Evolutionary conservation across 2,888 invertebrate species (phyloP), one percentile per base, ranked within the genome.

Genomic region (Tribolium freemani): DNA sequence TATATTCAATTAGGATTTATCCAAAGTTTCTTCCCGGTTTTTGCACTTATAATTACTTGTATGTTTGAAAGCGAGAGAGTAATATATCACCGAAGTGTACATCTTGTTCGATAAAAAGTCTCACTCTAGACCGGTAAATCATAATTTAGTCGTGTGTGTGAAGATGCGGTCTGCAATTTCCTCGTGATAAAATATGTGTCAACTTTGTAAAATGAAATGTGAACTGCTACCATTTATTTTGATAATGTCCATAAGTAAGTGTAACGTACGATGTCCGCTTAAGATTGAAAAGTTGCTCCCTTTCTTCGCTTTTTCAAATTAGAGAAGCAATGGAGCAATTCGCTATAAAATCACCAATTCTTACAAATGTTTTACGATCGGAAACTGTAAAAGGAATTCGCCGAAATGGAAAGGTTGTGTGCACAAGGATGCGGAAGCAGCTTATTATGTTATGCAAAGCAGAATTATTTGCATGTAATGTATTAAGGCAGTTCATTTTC

Each of bases 181-280:
- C 72, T 21, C 38, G 72, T 61, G 72, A 75, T 75, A 75, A 76
- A 76, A 75, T 71, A 67, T 72, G 73, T 77, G 76, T 75, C 77
- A 72, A 73, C 71, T 69, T 70, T 58, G 70, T 63, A 75, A 75
- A 75, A 73, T 77, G 71, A 76, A 77, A 75, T 76, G 73, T 77
- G 73, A 76, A 75, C 73, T 72, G 67, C 68, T 73, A 71, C 75
- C 72, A 75, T 77, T 74, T 75, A 72, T 74, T 72, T 69, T 78
- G 77, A 78, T 78, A 77, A 75, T 71, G 78, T 75, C 74, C 64
- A 70, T 75, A 75, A 76, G 73, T 75, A 75, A 75, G 71, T 64
- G 72, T 63, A 75, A 75, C 68, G 45, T 76, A 76, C 67, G 77
- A 74, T 63, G 69, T 53, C 68, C 73, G 72, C 69, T 73, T 75